Percentiles rank a stretch among this genome's conserved stretches.
phyloP scores from a whole-genome alignment of 2,113 vertebrate genomes.

The Boleophthalmus pectinirostris region DNA sequence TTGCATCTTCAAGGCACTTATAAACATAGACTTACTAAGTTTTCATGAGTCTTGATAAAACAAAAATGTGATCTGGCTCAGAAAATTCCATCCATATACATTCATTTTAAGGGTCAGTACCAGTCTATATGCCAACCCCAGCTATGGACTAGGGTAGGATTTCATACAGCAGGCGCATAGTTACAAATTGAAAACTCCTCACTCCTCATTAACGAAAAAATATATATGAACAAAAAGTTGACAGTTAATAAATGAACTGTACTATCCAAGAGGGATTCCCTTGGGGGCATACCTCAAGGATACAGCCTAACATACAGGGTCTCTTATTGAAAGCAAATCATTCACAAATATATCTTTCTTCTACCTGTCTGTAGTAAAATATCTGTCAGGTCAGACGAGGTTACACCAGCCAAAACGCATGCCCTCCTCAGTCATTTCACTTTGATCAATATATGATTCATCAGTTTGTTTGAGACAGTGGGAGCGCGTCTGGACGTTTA shows the following conservation, averaged over 20 bases:
- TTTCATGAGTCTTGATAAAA: too few relatives aligned
- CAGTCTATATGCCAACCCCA: too few relatives aligned
- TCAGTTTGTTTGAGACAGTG: slow-evolving; percentile 31
- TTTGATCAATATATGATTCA: slow-evolving; percentile 54
- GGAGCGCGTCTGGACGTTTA: slow-evolving; percentile 10
- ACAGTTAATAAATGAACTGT: not conserved
- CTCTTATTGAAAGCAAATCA: not conserved
- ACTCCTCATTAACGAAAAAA: not conserved
- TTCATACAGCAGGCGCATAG: too few relatives aligned
- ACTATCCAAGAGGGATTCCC: not conserved
- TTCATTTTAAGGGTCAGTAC: too few relatives aligned
- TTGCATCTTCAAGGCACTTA: too few relatives aligned
- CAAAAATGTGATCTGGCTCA: too few relatives aligned
- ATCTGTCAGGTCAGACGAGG: slow-evolving; percentile 51
- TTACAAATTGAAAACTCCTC: not conserved
- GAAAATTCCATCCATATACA: too few relatives aligned
- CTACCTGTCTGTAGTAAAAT: not conserved
- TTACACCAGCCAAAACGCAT: slow-evolving; percentile 40
- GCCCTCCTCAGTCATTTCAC: slow-evolving; percentile 14
- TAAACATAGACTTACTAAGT: too few relatives aligned
- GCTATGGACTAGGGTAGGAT: too few relatives aligned
- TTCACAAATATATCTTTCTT: not conserved
- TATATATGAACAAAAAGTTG: not conserved
- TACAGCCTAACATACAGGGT: not conserved
- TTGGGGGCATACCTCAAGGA: not conserved